Evolutionary conservation across 2,797 vertebrate genomes (phyloP).

Genomic region (Danio kyathit): DNA sequence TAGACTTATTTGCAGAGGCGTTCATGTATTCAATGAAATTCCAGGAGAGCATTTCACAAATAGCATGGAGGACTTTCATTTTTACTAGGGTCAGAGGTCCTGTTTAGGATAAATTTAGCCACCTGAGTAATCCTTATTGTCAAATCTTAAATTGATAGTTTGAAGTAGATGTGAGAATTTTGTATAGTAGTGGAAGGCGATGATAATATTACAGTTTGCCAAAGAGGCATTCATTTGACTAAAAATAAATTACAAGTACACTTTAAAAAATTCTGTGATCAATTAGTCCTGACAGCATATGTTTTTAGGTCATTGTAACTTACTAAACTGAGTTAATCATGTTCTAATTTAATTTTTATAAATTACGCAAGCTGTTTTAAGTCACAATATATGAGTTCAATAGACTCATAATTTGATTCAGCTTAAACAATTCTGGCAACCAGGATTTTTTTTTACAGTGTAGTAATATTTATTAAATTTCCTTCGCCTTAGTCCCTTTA

Average conservation of each 20-base stretch:
- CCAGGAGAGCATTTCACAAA: slow-evolving; percentile 46
- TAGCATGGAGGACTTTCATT: slow-evolving; percentile 12
- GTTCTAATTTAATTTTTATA: too few species aligned
- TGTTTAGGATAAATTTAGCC: slow-evolving; percentile 29
- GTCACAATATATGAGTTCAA: too few species aligned
- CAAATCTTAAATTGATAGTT: neutral
- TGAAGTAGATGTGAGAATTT: neutral
- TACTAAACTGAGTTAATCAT: too few species aligned
- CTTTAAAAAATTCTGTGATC: too few species aligned
- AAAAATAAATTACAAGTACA: neutral
- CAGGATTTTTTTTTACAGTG: too few species aligned
- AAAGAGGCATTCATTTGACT: neutral
- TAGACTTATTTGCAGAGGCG: slow-evolving; percentile 40
- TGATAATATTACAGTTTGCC: neutral
- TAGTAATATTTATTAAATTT: too few species aligned
- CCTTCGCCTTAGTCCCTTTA: too few species aligned
- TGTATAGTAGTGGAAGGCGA: neutral
- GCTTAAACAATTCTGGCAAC: too few species aligned
- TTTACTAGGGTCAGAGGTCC: slow-evolving; percentile 35
- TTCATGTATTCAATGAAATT: slow-evolving; percentile 44
- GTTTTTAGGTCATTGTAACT: too few species aligned
- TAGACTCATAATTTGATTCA: too few species aligned
- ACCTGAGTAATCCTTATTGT: neutral
- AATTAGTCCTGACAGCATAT: too few species aligned
- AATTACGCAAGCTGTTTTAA: too few species aligned